Conservation (phyloP, 2,888 invertebrate genomes). For the Drosophila testacea region DNA sequence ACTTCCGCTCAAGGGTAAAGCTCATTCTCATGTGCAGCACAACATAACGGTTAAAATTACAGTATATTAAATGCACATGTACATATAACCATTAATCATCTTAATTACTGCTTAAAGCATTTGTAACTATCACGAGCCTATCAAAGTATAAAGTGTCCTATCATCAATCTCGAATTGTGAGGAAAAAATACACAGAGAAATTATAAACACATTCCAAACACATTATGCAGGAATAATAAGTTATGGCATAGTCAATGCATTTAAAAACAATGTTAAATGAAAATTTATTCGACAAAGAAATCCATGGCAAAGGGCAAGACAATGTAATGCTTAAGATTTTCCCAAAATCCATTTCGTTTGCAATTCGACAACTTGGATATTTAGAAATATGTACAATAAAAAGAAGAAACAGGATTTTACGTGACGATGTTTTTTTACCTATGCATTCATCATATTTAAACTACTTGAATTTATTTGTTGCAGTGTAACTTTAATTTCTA, state of each 20-base stretch:
- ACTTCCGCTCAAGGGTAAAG: not conserved
- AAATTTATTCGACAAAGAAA: constrained; percentile 40
- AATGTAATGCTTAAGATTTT: constrained; percentile 7
- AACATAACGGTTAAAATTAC: not conserved
- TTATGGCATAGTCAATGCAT: constrained; percentile 43
- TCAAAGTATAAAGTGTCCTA: constrained; percentile 16
- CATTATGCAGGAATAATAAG: constrained; percentile 31
- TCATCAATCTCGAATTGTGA: constrained; percentile 11
- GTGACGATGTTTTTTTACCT: too few species aligned
- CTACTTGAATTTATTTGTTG: too few species aligned
- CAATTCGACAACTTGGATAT: constrained; percentile 3
- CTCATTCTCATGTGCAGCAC: not conserved
- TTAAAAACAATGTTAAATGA: constrained; percentile 35
- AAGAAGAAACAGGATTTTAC: too few species aligned
- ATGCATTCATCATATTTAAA: too few species aligned
- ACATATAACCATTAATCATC: constrained; percentile 10
- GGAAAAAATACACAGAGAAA: constrained; percentile 16
- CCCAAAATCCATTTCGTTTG: constrained; percentile 17
- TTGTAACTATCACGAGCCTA: not conserved
- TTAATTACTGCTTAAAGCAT: constrained; percentile 10
- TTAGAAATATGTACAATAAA: not conserved
- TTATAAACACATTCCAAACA: constrained; percentile 36
- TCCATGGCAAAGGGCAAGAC: constrained; percentile 4
- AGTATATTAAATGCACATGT: constrained; percentile 7
- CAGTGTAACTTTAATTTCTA: too few species aligned